Conservation (phyloP, 2,888 invertebrate genomes). For the Corbicula japonica region DNA sequence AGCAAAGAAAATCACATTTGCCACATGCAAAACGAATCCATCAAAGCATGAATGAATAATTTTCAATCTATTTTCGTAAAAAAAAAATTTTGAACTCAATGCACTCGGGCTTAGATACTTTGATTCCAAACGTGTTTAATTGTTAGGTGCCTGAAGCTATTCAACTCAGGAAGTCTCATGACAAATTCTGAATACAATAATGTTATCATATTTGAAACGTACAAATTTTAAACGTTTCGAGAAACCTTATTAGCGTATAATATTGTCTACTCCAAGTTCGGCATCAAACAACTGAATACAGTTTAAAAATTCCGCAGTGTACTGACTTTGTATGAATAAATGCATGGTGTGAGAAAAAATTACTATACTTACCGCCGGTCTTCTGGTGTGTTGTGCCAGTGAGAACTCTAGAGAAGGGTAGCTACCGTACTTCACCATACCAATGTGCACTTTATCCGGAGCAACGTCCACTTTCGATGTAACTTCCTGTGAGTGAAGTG, state of each 20-base stretch:
- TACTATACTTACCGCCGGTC: slow-evolving; percentile 30
- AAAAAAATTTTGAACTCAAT: no score
- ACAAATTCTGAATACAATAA: neutral
- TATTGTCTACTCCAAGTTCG: no score
- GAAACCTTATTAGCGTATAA: neutral
- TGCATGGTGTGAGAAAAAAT: neutral
- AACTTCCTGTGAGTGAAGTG: slow-evolving; percentile 17
- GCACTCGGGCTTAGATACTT: no score
- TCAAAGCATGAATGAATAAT: no score
- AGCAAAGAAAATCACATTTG: neutral
- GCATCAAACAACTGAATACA: no score
- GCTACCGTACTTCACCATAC: slow-evolving; percentile 63
- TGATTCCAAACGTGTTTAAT: no score
- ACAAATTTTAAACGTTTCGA: neutral
- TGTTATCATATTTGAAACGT: neutral
- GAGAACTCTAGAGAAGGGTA: slow-evolving; percentile 63
- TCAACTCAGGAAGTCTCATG: no score
- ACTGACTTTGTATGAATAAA: neutral
- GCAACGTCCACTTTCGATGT: slow-evolving; percentile 57
- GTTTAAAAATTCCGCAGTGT: no score
- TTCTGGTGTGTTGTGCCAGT: slow-evolving; percentile 42
- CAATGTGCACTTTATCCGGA: slow-evolving; percentile 65
- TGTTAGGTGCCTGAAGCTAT: no score
- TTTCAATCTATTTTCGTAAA: no score
- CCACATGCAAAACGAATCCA: no score